Conservation (phyloP, 2,888 invertebrate genomes). For the Hydroisotoma schaefferi region DNA sequence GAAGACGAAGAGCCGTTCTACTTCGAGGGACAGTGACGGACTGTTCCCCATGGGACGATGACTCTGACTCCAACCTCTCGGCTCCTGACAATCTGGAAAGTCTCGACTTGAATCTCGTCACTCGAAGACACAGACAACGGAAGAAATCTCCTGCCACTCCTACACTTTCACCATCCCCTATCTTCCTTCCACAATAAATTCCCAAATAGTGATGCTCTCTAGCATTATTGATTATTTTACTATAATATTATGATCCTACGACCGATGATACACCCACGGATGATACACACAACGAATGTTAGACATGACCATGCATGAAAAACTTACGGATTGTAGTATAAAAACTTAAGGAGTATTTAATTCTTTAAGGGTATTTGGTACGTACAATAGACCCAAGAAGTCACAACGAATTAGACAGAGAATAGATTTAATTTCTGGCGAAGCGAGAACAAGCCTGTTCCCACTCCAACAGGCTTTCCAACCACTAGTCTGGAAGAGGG, state of each 20-base stretch:
- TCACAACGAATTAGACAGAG: background rate
- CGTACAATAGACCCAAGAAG: too few species aligned
- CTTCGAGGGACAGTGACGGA: conserved; percentile 46
- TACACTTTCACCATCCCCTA: conserved; percentile 15
- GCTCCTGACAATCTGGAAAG: background rate
- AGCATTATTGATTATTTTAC: too few species aligned
- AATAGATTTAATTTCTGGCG: conserved; percentile 31
- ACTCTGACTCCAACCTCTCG: conserved; percentile 22
- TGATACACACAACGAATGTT: too few species aligned
- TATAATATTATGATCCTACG: too few species aligned
- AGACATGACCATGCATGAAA: too few species aligned
- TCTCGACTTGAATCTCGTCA: background rate
- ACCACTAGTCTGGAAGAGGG: conserved; percentile 84
- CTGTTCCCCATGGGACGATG: conserved; percentile 46
- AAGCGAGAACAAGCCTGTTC: conserved; percentile 72
- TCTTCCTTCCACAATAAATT: conserved; percentile 13
- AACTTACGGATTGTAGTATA: too few species aligned
- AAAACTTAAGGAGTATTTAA: too few species aligned
- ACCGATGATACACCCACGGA: too few species aligned
- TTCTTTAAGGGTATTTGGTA: too few species aligned
- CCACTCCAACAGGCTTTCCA: conserved; percentile 75
- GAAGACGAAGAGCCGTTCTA: conserved; percentile 35
- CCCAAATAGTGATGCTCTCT: too few species aligned
- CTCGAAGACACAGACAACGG: background rate
- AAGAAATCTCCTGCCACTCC: conserved; percentile 9